Percentiles rank a stretch among this genome's conserved stretches.
Conservation (phyloP, 2,797 vertebrate genomes). For the Enoplosus armatus region DNA sequence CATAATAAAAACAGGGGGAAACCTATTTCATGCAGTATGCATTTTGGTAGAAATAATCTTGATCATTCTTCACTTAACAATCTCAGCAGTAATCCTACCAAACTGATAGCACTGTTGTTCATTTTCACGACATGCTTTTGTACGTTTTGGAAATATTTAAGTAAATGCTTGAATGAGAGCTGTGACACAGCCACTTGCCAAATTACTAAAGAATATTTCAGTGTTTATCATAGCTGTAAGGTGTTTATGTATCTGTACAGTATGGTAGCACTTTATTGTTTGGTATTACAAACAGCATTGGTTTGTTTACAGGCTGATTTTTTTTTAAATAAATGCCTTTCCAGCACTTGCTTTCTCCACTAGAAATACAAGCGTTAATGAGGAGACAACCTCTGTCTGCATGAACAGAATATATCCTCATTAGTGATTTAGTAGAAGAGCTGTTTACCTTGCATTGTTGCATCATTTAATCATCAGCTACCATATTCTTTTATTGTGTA, state of each 20-base stretch:
- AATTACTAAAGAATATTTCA: conserved; percentile 11
- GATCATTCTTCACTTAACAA: background rate
- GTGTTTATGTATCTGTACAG: background rate
- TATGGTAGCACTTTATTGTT: background rate
- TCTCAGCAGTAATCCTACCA: background rate
- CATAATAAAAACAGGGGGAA: background rate
- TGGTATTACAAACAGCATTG: background rate
- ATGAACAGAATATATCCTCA: conserved; percentile 37
- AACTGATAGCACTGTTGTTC: background rate
- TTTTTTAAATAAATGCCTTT: conserved; percentile 17
- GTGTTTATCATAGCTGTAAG: conserved; percentile 7
- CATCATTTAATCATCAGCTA: conserved; percentile 20
- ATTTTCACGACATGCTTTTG: background rate
- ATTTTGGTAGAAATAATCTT: background rate
- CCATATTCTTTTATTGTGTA: background rate
- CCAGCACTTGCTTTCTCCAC: conserved; percentile 2
- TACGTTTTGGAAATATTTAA: background rate
- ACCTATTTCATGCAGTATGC: background rate
- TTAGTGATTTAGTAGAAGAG: conserved; percentile 29
- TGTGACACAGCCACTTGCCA: background rate
- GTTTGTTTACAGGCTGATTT: conserved; percentile 4
- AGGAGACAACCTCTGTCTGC: conserved; percentile 37
- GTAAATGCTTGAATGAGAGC: background rate
- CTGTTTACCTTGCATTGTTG: conserved; percentile 19
- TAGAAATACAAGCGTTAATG: conserved; percentile 33